Base-by-base conservation (phyloP, 2,113 vertebrate genomes). In the Cololabis saira region DNA sequence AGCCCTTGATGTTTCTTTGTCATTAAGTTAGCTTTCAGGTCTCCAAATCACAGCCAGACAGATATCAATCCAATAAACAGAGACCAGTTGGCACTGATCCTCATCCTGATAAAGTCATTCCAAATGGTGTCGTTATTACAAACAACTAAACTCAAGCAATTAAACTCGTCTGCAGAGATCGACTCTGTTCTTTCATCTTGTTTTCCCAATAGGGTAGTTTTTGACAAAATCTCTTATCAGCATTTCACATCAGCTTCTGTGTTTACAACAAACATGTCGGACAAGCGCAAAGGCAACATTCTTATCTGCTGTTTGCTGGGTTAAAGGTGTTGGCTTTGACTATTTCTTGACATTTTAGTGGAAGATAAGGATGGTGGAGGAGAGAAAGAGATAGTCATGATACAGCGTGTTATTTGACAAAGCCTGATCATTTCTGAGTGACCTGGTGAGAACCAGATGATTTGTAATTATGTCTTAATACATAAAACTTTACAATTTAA, bases 41-140 rank as follows among this genome's bases (percentile, higher is more conserved):
- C 19, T 83, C 24, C 16, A n/a, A 42, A 22, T 76, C 37, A 14
- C 22, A 56, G 14, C 44, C 11, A 43, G 12, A 49, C 40, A 53
- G 18, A 37, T 64, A 67, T 68, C 3, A 47, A 54, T 73, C 61
- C 42, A 43, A 42, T 14, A 0, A 58, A 56, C 15, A 0, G 15
- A 57, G 27, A 15, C 60, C 37, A 5, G 24, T 44, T 53, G 16
- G 18, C 27, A 12, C 4, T 58, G 7, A 67, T 56, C 16, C 14
- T 6, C 53, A 12, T 11, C 8, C 61, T 51, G 61, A 52, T 51
- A 13, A 51, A 63, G 30, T 19, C 48, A 50, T 22, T 21, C 30
- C 49, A 16, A 37, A 24, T 9, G 61, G 16, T 1, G 21, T 66
- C 44, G 57, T 62, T 45, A 30, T 58, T 16, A 37, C 33, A 37